These are phyloP conservation scores for Cyclargus thomasi DNA, from an alignment of 1,140 invertebrate species.

Conservation along the genomic window DNA sequence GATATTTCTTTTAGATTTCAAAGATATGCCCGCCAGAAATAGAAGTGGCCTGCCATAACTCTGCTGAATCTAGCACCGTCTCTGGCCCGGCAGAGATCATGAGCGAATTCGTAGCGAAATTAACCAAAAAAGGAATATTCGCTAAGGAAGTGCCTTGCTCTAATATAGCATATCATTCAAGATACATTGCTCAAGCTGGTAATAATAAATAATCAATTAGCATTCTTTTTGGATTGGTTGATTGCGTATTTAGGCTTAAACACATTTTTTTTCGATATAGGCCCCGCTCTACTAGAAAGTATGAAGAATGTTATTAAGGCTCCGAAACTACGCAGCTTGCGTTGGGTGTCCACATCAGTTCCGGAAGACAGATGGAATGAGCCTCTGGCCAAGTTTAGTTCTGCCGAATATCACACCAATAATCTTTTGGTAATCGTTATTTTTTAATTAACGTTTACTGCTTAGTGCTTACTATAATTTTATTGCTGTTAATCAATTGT, in stretches of 20 bases:
- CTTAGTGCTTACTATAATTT: too few relatives aligned
- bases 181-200: constrained; percentile 75
- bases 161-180: constrained; percentile 85
- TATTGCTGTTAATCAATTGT: too few relatives aligned
- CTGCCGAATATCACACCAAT: constrained; percentile 73
- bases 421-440: constrained; percentile 72
- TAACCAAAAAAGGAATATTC: constrained; percentile 82
- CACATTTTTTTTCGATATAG: not conserved
- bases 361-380: constrained; percentile 67
- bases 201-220: not conserved
- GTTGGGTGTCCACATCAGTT: constrained; percentile 85
- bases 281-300: constrained; percentile 56
- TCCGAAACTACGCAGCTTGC: constrained; percentile 80
- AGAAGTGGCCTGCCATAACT: constrained; percentile 85
- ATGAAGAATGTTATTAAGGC: constrained; percentile 81
- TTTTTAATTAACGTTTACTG: too few relatives aligned
- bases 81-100: constrained; percentile 83
- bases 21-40: constrained; percentile 76
- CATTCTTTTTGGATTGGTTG: too few relatives aligned
- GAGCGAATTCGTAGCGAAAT: constrained; percentile 75
- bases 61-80: constrained; percentile 83
- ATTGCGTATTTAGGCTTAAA: too few relatives aligned
- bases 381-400: not conserved
- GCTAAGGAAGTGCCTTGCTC: constrained; percentile 81
- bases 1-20: constrained; percentile 56